phyloP scores from a whole-genome alignment of 2,113 vertebrate genomes.

The Cebidichthys violaceus region DNA sequence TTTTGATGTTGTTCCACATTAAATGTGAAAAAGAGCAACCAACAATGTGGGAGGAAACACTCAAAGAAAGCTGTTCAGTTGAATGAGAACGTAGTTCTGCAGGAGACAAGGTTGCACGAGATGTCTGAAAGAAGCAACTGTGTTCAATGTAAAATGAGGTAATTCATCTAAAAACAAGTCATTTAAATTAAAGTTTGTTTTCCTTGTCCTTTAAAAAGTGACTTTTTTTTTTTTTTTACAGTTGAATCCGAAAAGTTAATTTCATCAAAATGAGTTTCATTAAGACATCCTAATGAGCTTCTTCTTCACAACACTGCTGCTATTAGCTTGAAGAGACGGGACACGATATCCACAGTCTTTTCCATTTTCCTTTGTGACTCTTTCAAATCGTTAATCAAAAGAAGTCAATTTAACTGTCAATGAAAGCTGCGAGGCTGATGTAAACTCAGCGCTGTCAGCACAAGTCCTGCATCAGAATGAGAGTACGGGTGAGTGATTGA shows the following conservation, averaged over 20 bases:
- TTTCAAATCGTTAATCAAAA: conserved; percentile 29
- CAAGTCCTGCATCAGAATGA: conserved; percentile 5
- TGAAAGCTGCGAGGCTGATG: conserved; percentile 34
- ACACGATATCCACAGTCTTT: not conserved
- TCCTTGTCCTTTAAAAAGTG: not conserved
- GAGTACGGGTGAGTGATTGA: not conserved
- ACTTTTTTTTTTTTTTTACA: not conserved
- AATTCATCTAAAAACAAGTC: too few species aligned
- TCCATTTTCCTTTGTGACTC: conserved; percentile 4
- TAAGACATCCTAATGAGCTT: not conserved
- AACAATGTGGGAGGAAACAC: too few species aligned
- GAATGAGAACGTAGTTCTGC: too few species aligned
- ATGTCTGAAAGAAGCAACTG: too few species aligned
- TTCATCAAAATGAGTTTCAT: not conserved
- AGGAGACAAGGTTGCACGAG: too few species aligned
- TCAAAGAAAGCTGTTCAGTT: too few species aligned
- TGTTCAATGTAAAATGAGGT: too few species aligned
- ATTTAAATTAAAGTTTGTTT: not conserved
- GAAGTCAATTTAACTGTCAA: conserved; percentile 28
- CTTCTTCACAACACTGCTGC: not conserved
- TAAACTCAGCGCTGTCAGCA: conserved; percentile 22
- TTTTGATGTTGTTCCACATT: too few species aligned
- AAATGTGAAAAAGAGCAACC: too few species aligned
- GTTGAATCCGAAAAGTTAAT: not conserved
- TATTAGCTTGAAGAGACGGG: not conserved